phyloP scores from a whole-genome alignment of 1,140 invertebrate species.

The Eubasilissa regina region DNA sequence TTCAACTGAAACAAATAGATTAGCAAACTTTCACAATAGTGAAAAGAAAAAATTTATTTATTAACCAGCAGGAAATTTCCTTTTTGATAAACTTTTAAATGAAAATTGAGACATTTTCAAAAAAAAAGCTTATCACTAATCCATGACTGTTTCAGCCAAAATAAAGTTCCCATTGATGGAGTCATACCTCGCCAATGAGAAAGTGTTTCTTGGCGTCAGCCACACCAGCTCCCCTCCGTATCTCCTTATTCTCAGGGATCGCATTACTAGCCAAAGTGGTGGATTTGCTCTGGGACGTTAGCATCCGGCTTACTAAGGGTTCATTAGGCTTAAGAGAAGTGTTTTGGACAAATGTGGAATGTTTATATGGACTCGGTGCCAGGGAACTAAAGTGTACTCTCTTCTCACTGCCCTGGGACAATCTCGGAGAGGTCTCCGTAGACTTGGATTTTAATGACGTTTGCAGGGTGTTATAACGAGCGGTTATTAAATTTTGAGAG shows the following conservation, averaged over 20 bases:
- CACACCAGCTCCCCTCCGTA: constrained; percentile 1
- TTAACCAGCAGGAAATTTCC: neutral
- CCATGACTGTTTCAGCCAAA: constrained; percentile 19
- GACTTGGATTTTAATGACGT: constrained; percentile 4
- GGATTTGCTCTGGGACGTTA: constrained; percentile 1
- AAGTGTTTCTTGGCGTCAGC: constrained; percentile 45
- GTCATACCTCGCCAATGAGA: constrained; percentile 56
- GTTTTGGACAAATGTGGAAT: constrained; percentile 45
- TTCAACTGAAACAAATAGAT: constrained; percentile 30
- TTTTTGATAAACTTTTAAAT: too few relatives aligned
- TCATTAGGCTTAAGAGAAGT: constrained; percentile 49
- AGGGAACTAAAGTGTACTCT: constrained; percentile 50
- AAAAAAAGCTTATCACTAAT: neutral
- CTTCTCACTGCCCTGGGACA: constrained; percentile 23
- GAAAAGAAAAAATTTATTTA: neutral
- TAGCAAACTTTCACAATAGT: neutral
- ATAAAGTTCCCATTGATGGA: constrained; percentile 10
- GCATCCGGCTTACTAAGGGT: constrained; percentile 39
- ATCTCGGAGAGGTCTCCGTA: neutral
- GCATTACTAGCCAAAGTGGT: constrained; percentile 31
- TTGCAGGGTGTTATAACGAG: constrained; percentile 16
- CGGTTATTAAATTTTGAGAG: neutral
- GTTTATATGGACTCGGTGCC: constrained; percentile 49
- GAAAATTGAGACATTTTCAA: neutral
- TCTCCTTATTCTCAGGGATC: constrained; percentile 18